These are phyloP conservation scores for Schizopygopsis malacanthus DNA, from an alignment of 2,797 vertebrate species.

Conservation along the genomic window DNA sequence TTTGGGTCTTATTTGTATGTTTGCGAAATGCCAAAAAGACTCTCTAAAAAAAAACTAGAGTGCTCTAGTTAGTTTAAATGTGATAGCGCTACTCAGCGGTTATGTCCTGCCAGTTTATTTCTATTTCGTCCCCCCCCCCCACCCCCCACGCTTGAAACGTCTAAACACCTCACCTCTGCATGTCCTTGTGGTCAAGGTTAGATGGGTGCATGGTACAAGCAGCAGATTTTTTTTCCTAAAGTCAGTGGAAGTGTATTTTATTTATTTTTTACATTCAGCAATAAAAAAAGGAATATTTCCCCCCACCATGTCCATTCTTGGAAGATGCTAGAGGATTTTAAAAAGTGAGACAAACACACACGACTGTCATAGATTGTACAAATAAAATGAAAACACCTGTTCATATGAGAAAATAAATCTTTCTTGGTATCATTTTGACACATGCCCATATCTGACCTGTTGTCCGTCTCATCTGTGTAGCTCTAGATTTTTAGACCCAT, in stretches of 20 bases:
- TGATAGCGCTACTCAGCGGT: slow-evolving; percentile 69
- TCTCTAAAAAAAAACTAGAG: slow-evolving; percentile 33
- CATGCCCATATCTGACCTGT: slow-evolving; percentile 72
- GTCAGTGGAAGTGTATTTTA: slow-evolving; percentile 92
- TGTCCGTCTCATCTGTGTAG: slow-evolving; percentile 55
- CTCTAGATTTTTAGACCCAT: background rate
- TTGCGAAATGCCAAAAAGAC: slow-evolving; percentile 75
- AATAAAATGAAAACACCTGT: slow-evolving; percentile 83
- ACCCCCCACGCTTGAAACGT: slow-evolving; percentile 75
- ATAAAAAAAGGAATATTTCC: slow-evolving; percentile 81
- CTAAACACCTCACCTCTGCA: slow-evolving; percentile 91
- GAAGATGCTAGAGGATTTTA: slow-evolving; percentile 83
- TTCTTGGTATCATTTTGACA: slow-evolving; percentile 84
- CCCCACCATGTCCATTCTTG: slow-evolving; percentile 80
- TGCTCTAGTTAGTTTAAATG: slow-evolving; percentile 74
- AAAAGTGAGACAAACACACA: slow-evolving; percentile 80
- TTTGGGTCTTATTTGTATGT: slow-evolving; percentile 74
- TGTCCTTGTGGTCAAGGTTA: slow-evolving; percentile 98
- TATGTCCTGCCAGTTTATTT: slow-evolving; percentile 56
- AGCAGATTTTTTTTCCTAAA: slow-evolving; percentile 87
- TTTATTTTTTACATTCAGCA: slow-evolving; percentile 98
- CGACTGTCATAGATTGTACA: slow-evolving; percentile 94
- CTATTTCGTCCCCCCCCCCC: slow-evolving; percentile 18
- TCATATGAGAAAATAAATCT: slow-evolving; percentile 87
- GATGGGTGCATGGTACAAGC: slow-evolving; percentile 98